Percentiles rank a stretch among this genome's conserved stretches.
Evolutionary conservation across 2,888 invertebrate genomes (phyloP).

Genomic region (Pachycephus smyrnensis): DNA sequence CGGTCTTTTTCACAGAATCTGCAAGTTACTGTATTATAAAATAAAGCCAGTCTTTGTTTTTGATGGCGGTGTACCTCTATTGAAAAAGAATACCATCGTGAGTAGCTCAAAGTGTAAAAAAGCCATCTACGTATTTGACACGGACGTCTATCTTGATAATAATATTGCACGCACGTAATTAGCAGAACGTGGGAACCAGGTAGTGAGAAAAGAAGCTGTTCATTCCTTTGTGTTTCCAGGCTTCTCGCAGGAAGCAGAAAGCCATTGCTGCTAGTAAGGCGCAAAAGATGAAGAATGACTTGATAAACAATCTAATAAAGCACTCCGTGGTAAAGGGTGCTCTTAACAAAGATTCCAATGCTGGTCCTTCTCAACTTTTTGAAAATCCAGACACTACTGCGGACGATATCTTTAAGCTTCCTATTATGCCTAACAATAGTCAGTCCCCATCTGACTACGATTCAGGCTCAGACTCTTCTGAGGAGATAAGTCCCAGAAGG

Average conservation of each 20-base stretch:
- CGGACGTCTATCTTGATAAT: slow-evolving; percentile 49
- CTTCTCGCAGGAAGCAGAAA: slow-evolving; percentile 80
- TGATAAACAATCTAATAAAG: slow-evolving; percentile 83
- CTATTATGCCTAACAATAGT: slow-evolving; percentile 61
- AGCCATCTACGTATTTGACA: neutral
- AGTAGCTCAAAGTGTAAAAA: slow-evolving; percentile 56
- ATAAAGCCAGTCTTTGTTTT: slow-evolving; percentile 99
- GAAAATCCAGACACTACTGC: slow-evolving; percentile 28
- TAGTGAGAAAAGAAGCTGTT: slow-evolving; percentile 55
- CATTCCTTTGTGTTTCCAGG: slow-evolving; percentile 70
- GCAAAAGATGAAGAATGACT: slow-evolving; percentile 78
- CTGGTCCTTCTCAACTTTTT: slow-evolving; percentile 26
- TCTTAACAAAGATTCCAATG: slow-evolving; percentile 69
- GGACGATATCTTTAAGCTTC: slow-evolving; percentile 75
- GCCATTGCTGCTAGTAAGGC: slow-evolving; percentile 69
- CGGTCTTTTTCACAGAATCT: slow-evolving; percentile 92
- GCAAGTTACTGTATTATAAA: slow-evolving; percentile 94
- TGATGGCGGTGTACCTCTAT: slow-evolving; percentile 93
- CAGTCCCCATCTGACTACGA: slow-evolving; percentile 63
- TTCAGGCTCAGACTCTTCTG: slow-evolving; percentile 63
- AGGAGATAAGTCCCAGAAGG: slow-evolving; percentile 66
- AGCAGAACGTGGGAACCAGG: slow-evolving; percentile 56
- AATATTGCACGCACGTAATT: slow-evolving; percentile 56
- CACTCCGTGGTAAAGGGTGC: slow-evolving; percentile 82
- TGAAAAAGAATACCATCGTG: slow-evolving; percentile 95